These are phyloP conservation scores for Heliconius hewitsoni DNA, from an alignment of 1,140 invertebrate genomes.

Conservation along the genomic window DNA sequence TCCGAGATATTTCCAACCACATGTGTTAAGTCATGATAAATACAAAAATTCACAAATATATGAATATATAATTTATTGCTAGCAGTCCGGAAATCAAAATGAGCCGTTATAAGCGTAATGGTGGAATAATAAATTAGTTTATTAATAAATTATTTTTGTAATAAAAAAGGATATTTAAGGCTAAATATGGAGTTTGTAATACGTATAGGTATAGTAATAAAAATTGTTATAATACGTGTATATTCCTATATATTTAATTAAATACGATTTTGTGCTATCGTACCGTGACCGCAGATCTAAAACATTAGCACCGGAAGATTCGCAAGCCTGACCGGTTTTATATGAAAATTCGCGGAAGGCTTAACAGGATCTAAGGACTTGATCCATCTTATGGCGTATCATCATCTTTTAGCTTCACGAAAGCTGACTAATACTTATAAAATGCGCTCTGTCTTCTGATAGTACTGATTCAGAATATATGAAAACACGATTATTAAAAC, in stretches of 20 bases:
- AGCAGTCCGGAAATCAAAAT: constrained; percentile 24
- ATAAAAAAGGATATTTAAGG: not conserved
- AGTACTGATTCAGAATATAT: not conserved
- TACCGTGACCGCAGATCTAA: not conserved
- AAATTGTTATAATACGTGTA: too few relatives aligned
- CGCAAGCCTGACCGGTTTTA: constrained; percentile 57
- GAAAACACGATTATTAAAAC: not conserved
- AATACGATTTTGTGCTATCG: not conserved
- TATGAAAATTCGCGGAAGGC: constrained; percentile 67
- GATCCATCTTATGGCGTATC: constrained; percentile 40
- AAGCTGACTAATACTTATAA: constrained; percentile 39
- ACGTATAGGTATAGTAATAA: not conserved
- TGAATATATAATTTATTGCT: constrained; percentile 20
- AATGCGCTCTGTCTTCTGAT: constrained; percentile 21
- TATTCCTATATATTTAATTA: too few relatives aligned
- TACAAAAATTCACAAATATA: constrained; percentile 19
- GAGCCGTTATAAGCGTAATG: constrained; percentile 13
- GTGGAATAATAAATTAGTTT: not conserved
- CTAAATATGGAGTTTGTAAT: not conserved
- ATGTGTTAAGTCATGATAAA: constrained; percentile 22
- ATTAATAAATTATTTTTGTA: not conserved
- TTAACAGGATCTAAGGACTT: constrained; percentile 38
- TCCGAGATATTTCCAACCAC: not conserved
- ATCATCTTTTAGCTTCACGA: constrained; percentile 41
- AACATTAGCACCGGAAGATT: constrained; percentile 37